Evolutionary conservation across 2,113 vertebrate genomes (phyloP).

Genomic region (Cephalopterus ornatus): DNA sequence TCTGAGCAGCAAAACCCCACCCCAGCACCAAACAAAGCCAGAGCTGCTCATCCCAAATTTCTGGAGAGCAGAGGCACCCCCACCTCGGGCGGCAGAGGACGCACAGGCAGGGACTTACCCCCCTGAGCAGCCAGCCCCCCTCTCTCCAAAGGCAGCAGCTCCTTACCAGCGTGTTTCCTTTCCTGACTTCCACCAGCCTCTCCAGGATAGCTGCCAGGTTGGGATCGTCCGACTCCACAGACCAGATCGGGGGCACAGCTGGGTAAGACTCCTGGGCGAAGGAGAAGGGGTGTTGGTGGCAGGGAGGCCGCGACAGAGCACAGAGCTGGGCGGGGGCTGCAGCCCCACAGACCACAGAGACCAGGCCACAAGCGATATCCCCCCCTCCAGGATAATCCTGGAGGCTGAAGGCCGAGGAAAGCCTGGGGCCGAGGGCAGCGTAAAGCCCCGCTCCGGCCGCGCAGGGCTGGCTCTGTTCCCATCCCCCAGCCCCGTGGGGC

Average conservation of each 20-base stretch:
- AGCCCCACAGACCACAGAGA: fast-evolving
- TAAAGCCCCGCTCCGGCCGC: fast-evolving
- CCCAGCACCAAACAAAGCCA: neutral
- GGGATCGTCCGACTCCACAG: slow-evolving; percentile 95
- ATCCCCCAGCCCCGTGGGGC: fast-evolving
- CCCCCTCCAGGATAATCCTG: neutral
- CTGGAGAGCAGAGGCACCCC: neutral
- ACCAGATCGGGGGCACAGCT: slow-evolving; percentile 92
- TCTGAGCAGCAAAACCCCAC: neutral
- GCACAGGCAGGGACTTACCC: too few relatives aligned
- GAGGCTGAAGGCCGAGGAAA: neutral
- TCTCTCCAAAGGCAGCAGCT: neutral
- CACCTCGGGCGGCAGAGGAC: fast-evolving
- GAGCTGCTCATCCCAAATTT: neutral
- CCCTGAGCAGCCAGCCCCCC: neutral
- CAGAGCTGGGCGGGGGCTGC: neutral
- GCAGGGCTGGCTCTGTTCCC: neutral
- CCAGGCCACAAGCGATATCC: fast-evolving
- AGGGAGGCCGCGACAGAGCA: fast-evolving
- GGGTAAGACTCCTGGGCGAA: slow-evolving; percentile 88
- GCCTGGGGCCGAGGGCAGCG: neutral
- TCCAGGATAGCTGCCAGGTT: slow-evolving; percentile 93
- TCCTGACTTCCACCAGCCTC: slow-evolving; percentile 91
- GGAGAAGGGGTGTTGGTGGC: neutral
- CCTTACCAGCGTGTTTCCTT: slow-evolving; percentile 90